Base-by-base conservation (phyloP, 2,888 invertebrate genomes). In the Molanna angustata region DNA sequence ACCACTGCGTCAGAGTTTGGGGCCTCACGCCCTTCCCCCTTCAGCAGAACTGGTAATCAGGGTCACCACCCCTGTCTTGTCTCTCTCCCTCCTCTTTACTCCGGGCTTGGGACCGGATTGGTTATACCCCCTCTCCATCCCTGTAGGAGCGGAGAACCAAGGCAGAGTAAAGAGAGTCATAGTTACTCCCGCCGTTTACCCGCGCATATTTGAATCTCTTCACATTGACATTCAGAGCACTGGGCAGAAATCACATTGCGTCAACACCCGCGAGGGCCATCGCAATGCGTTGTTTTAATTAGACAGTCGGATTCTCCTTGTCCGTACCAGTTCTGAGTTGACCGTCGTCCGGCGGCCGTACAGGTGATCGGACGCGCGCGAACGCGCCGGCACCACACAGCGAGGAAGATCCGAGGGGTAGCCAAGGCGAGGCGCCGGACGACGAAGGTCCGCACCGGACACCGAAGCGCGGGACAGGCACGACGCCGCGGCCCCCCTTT, bases 201-300 rank as follows among this genome's bases (percentile, higher is more conserved):
- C 70, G 79, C 78, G 79, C 79, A 80, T 80, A 68, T 66, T 77
- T 77, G 74, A 79, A 79, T 80, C 79, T 80, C 80, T 80, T 80
- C 79, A 80, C 77, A 72, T 82, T 82, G 79, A 82, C 82, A 83
- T 71, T 72, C 69, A 76, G 69, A 77, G 76, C 78, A 82, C 80
- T 81, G 80, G 80, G 80, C 80, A 82, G 82, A 83, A 83, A 83
- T 83, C 82, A 83, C 80, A 78, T 79, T 76, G 76, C 73, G 78
- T 77, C 77, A 78, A 73, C 74, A 76, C 74, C 74, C 75, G 72
- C 69, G 69, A 71, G 73, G 76, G 77, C 79, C 80, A 80, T 82
- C 81, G 77, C 80, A 79, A 81, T 81, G 80, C 81, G 80, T 76
- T 82, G 80, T 81, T 80, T 82, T 81, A 78, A 81, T 82, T 80